Evolutionary conservation across 1,140 invertebrate species (phyloP), one percentile per base, ranked within the genome.

Genomic region (Condylostylus longicornis): DNA sequence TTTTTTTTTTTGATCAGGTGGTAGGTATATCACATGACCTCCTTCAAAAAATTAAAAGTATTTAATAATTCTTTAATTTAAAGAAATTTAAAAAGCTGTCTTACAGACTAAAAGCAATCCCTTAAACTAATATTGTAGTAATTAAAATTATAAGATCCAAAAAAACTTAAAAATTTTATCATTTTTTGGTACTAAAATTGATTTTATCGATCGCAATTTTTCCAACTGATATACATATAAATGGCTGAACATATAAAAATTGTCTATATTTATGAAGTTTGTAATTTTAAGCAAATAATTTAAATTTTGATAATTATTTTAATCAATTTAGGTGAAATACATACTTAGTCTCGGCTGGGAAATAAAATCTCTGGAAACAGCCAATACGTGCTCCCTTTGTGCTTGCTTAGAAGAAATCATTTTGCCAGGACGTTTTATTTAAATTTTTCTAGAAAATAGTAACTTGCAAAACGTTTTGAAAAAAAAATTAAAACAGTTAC

Each of bases 331-430:
- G 5, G 2, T 6, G 14, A 23, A 20, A 18, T 63, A 86, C 86
- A 87, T 76, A 97, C 93, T 91, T 44, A 98, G 70, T 59, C 93
- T 77, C 32, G 95, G 94, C 58, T 98, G 93, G 32, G 91, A 90
- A 51, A 95, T 84, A 64, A 97, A 99, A 70, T 99, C 86, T 53
- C 95, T 69, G 38, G 85, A 85, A 33, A 95, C 83, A 38, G 91
- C 93, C 53, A 95, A 69, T 61, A 82, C 74, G 68, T 94, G 87
- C 57, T 90, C 82, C 58, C 70, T 70, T 38, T 52, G 50, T 36
- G 77, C 79, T 62, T 79, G 58, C 17, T 45, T 40, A 44, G 54
- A 42, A 43, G 34, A 34, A 14, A 43, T n/a, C n/a, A n/a, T n/a
- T n/a, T n/a, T n/a, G n/a, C n/a, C n/a, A n/a, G n/a, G n/a, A n/a